Evolutionary conservation across 2,888 invertebrate species (phyloP).

Genomic region (Isoperla grammatica): DNA sequence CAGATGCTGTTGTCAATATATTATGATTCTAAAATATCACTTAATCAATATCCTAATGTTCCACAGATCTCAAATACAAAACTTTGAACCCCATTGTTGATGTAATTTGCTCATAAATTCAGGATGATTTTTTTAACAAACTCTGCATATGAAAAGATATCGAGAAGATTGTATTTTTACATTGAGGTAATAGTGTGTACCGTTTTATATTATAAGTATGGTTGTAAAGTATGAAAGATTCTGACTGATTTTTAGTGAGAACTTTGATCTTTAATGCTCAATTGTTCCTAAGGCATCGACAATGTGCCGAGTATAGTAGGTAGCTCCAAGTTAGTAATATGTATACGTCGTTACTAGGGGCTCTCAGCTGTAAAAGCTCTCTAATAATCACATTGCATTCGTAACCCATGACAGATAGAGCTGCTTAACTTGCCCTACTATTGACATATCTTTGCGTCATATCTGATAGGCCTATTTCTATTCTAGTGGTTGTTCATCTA

Average conservation of each 20-base stretch:
- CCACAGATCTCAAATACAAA: constrained; percentile 2
- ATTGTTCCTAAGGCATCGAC: neutral
- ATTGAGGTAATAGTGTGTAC: neutral
- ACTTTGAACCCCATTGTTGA: constrained; percentile 5
- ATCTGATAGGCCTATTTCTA: neutral
- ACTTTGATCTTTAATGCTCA: constrained; percentile 12
- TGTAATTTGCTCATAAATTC: constrained; percentile 16
- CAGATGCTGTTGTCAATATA: too few species aligned
- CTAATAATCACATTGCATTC: too few species aligned
- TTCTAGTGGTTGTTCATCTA: too few species aligned
- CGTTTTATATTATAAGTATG: neutral
- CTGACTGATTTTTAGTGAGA: neutral
- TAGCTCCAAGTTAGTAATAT: too few species aligned
- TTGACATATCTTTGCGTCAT: constrained; percentile 15
- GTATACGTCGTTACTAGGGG: neutral
- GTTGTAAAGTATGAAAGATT: neutral
- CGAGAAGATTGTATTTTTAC: neutral
- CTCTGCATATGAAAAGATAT: neutral
- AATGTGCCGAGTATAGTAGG: too few species aligned
- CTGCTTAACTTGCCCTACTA: neutral
- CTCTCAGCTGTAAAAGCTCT: neutral
- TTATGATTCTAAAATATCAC: too few species aligned
- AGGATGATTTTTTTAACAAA: constrained; percentile 9
- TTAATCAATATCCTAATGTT: neutral
- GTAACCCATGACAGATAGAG: constrained; percentile 1